Conservation (phyloP, 2,797 vertebrate species). For the Dipus sagitta region DNA sequence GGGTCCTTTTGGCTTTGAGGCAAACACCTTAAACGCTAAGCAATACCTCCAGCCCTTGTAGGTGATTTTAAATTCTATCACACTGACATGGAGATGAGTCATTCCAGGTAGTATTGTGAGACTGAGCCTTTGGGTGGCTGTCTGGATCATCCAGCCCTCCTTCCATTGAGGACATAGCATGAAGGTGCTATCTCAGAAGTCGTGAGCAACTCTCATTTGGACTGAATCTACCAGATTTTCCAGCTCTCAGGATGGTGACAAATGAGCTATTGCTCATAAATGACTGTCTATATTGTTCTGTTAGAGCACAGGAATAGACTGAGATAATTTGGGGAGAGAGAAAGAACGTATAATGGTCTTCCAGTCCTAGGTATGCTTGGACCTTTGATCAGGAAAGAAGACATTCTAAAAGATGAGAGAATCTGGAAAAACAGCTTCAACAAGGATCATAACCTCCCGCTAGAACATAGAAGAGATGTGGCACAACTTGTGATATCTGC, state of each 20-base stretch:
- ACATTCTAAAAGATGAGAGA: background rate
- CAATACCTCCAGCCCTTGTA: no score
- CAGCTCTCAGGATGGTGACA: background rate
- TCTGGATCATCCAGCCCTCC: background rate
- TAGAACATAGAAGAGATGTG: background rate
- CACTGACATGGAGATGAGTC: background rate
- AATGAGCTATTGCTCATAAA: background rate
- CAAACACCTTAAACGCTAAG: no score
- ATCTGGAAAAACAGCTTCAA: background rate
- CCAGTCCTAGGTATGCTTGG: background rate
- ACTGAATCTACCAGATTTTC: background rate
- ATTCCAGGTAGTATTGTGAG: background rate
- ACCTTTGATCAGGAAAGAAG: background rate
- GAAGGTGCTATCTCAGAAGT: background rate
- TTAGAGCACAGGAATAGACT: background rate
- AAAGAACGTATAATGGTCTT: background rate
- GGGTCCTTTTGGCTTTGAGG: no score
- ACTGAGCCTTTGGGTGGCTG: background rate
- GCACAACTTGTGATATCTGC: background rate
- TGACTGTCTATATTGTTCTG: background rate
- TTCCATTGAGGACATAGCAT: background rate
- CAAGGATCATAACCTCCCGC: background rate
- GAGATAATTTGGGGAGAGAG: background rate
- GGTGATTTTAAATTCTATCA: background rate
- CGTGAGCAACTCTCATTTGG: background rate